Conservation (phyloP, 1,140 invertebrate species). For the Lordiphosa collinella region DNA sequence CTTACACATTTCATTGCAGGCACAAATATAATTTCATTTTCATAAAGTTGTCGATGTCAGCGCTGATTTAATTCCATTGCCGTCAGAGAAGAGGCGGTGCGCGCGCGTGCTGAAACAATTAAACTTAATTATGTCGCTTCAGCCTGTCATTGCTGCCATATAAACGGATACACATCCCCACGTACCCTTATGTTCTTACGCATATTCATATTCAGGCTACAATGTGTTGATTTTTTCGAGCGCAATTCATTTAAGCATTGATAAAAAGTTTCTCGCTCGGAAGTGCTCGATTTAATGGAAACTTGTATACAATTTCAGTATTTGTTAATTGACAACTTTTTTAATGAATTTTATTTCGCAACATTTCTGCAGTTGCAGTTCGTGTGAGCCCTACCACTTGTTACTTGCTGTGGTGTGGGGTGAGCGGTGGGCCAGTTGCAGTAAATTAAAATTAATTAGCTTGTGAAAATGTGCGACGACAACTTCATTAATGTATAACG, state of each 20-base stretch:
- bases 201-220: neutral
- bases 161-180: slow-evolving; percentile 20
- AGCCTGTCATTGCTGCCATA: slow-evolving; percentile 19
- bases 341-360: slow-evolving; percentile 50
- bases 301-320: slow-evolving; percentile 30
- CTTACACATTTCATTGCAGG: slow-evolving; percentile 59
- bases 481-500: slow-evolving; percentile 44
- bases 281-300: slow-evolving; percentile 47
- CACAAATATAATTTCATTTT: slow-evolving; percentile 68
- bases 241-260: slow-evolving; percentile 43
- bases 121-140: slow-evolving; percentile 66
- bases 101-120: slow-evolving; percentile 67
- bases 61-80: slow-evolving; percentile 73
- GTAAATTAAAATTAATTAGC: slow-evolving; percentile 72
- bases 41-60: slow-evolving; percentile 77
- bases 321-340: slow-evolving; percentile 72
- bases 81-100: slow-evolving; percentile 11
- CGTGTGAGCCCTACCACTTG: neutral
- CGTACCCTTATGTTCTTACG: neutral
- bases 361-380: neutral
- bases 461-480: slow-evolving; percentile 26
- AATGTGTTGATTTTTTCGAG: slow-evolving; percentile 24
- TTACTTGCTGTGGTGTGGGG: slow-evolving; percentile 17
- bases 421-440: slow-evolving; percentile 31
- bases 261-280: slow-evolving; percentile 56